Percentiles rank a stretch among this genome's conserved stretches.
These are phyloP conservation scores for Dicrostonyx torquatus DNA, from an alignment of 2,797 vertebrate genomes.

Conservation along the genomic window DNA sequence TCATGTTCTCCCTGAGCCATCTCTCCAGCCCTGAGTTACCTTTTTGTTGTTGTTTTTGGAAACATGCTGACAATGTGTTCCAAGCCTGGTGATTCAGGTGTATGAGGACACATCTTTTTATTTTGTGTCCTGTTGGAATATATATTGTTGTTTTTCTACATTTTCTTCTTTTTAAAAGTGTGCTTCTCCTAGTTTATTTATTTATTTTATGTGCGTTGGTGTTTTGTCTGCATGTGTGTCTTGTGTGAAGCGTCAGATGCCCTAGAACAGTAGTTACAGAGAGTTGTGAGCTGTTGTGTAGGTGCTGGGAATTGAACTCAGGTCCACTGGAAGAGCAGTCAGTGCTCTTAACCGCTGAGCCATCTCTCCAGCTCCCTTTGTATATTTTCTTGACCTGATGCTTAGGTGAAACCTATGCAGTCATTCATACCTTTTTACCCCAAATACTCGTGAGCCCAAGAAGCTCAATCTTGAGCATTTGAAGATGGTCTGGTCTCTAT, in stretches of 20 bases:
- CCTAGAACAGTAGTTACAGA: too few species aligned
- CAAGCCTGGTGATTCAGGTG: background rate
- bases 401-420: constrained; percentile 15
- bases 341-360: too few species aligned
- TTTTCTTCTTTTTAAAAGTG: background rate
- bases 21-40: background rate
- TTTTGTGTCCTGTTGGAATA: background rate
- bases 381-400: constrained; percentile 24
- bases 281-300: too few species aligned
- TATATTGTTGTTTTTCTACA: background rate
- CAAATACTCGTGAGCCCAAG: background rate
- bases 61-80: background rate
- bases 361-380: background rate
- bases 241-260: too few species aligned
- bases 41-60: background rate
- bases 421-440: background rate
- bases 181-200: too few species aligned
- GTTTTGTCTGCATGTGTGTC: too few species aligned
- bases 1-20: background rate
- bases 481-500: background rate
- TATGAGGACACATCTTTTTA: background rate
- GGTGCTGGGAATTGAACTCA: too few species aligned
- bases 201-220: too few species aligned
- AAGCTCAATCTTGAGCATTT: background rate
- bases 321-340: too few species aligned